Evolutionary conservation across 2,113 vertebrate genomes (phyloP).

Genomic region (Ophthalmotilapia sp.): DNA sequence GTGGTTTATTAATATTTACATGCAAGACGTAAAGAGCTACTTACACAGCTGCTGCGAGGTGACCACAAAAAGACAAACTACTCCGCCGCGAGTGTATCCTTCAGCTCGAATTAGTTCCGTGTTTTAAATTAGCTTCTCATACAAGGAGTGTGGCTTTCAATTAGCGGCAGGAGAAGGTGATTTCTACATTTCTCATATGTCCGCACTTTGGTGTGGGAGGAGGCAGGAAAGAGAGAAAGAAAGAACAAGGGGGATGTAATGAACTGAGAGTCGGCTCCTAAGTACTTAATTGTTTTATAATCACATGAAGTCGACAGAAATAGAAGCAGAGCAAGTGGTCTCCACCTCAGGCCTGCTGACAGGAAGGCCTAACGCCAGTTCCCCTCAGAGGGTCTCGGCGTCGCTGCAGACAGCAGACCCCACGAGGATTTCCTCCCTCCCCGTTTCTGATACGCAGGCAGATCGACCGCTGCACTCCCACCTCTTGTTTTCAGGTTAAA

Average conservation of each 20-base stretch:
- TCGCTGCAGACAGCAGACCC: background rate
- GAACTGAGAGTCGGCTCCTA: slow-evolving; percentile 50
- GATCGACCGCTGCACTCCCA: background rate
- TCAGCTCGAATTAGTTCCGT: slow-evolving; percentile 16
- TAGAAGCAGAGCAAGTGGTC: slow-evolving; percentile 38
- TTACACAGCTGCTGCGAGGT: background rate
- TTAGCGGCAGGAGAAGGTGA: slow-evolving; percentile 23
- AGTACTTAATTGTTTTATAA: slow-evolving; percentile 66
- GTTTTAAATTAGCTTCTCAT: slow-evolving; percentile 29
- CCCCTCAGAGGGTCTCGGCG: background rate
- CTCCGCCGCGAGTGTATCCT: background rate
- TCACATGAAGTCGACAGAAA: slow-evolving; percentile 57
- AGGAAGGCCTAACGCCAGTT: slow-evolving; percentile 6
- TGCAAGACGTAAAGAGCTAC: background rate
- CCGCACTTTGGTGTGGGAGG: slow-evolving; percentile 13
- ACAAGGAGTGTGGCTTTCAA: slow-evolving; percentile 30
- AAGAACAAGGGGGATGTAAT: slow-evolving; percentile 36
- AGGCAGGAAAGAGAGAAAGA: background rate
- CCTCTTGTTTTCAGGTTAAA: background rate
- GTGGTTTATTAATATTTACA: background rate
- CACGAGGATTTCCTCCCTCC: background rate
- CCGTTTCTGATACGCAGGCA: no score
- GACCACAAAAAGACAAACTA: slow-evolving; percentile 17
- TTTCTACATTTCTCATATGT: slow-evolving; percentile 30
- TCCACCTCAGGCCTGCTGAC: slow-evolving; percentile 33